Evolutionary conservation across 2,888 invertebrate genomes (phyloP), one percentile per base, ranked within the genome.

Genomic region (Tetragonisca angustula): DNA sequence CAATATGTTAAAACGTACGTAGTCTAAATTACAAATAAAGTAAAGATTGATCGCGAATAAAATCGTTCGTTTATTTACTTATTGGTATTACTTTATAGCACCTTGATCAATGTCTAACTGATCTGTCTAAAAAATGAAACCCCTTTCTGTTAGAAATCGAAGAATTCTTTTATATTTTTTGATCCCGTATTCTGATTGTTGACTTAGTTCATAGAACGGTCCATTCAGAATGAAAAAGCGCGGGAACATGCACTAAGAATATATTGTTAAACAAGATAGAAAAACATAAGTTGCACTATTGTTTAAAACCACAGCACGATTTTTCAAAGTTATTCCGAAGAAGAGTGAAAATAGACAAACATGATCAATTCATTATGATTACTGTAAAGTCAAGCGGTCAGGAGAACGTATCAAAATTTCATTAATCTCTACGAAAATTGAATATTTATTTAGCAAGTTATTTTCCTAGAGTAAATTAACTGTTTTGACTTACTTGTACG

Each of bases 201-300:
- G 27, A 68, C 19, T 70, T 50, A 62, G 80, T 76, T 65, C 67
- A 72, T 27, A 17, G 50, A 62, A 59, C n/a, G 36, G 9, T 65
- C n/a, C 50, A 70, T 59, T 76, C 54, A 64, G 56, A 21, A 21
- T 5, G 43, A n/a, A 84, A 88, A 91, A 90, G 88, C 90, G 92
- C 91, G 92, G 90, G 92, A 92, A 90, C 54, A 43, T n/a, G 76
- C 79, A 84, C 77, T 83, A 89, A 86, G 87, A 86, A 83, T 87
- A 89, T 27, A 24, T 32, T 27, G 32, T 61, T 59, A 32, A 4
- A 43, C 6, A 9, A 65, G 61, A 64, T 50, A 64, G 15, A 13
- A 24, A 24, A 32, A 32, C 21, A 54, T 1, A 9, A 56, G 49
- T 61, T 49, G 43, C 17, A 24, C 5, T 17, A 13, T 36, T n/a